Base-by-base conservation (phyloP, 2,113 vertebrate genomes). In the Thymallus thymallus region DNA sequence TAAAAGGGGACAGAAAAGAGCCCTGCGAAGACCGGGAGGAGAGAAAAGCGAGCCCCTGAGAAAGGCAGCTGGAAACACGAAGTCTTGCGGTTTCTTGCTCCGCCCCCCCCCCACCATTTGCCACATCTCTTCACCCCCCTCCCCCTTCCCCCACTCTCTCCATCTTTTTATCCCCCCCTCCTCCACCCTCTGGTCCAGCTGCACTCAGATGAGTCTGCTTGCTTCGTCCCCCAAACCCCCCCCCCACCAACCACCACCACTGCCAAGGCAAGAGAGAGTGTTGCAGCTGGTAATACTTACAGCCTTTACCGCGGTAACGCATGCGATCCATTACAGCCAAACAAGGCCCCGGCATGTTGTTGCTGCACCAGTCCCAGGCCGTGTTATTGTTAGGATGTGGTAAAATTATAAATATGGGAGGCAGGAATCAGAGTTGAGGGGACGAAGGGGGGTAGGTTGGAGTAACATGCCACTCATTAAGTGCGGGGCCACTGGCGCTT, bases 331-430 rank as follows among this genome's bases (percentile, higher is more conserved):
- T 98, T 98, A 98, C 94, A 80, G 94, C 48, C 48, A 5, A 5
- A 16, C 48, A 94, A 91, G 94, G 94, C 94, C 94, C 94, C 93
- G 83, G 76, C 94, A 94, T 97, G 96, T 18, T 51, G 48, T 51
- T 96, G 97, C 96, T 97, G 95, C 94, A 94, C 95, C 93, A 82
- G 95, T 94, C 95, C 94, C 94, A 94, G 95, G 94, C 95, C 94
- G 91, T 98, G 96, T 99, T 99, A 97, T 98, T 97, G 96, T 98
- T 97, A 96, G 97, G 97, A 99, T 98, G 97, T 98, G 97, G 97
- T 98, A 96, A 97, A 98, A 97, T 96, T 94, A 97, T 96, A 96
- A 96, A 96, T 96, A 94, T 95, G 95, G 92, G 95, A 91, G 93
- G 94, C 93, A 89, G 92, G 68, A 87, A 86, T 84, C 82, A 88